Conservation (phyloP, 2,113 vertebrate species). For the Chelonoidis abingdonii region DNA sequence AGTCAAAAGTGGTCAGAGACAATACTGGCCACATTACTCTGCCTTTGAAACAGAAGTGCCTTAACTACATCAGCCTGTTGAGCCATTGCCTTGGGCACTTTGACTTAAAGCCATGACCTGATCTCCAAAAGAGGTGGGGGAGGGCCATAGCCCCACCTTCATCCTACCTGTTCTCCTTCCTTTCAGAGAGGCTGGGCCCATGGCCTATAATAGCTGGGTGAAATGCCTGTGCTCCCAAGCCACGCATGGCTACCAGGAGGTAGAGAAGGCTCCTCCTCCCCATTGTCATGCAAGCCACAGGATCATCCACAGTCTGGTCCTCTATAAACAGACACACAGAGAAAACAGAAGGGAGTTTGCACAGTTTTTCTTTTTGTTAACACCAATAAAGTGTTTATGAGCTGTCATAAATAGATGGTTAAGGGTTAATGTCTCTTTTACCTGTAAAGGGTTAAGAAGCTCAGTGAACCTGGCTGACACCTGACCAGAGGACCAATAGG, state of each 20-base stretch:
- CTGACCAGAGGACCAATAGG: no score
- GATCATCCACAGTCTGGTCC: neutral
- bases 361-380: neutral
- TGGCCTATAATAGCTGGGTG: neutral
- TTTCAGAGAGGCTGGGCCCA: neutral
- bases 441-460: no score
- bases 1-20: neutral
- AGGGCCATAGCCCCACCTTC: fast-evolving
- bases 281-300: neutral
- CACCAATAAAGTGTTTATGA: neutral
- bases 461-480: no score
- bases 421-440: no score
- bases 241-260: neutral
- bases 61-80: neutral
- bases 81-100: neutral
- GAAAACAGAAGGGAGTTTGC: neutral
- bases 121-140: neutral
- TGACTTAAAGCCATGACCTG: neutral
- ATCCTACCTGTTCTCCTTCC: fast-evolving
- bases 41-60: neutral
- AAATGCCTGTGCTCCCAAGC: neutral
- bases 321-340: neutral
- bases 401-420: no score
- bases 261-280: neutral
- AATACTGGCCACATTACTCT: neutral